Evolutionary conservation across 1,140 invertebrate species (phyloP).

Genomic region (Drosophila saltans): DNA sequence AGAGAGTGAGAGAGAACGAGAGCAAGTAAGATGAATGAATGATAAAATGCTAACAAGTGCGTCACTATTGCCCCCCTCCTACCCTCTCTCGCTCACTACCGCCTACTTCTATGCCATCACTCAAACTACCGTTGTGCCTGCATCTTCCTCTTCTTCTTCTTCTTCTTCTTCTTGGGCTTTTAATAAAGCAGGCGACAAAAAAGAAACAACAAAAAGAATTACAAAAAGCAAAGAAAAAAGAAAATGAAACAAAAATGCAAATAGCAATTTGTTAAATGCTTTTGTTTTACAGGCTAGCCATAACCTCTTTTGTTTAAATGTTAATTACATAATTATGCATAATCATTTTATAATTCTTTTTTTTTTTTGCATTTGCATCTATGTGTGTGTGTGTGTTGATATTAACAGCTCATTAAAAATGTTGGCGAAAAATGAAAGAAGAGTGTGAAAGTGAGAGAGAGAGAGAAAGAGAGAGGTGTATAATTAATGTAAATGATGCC

Average conservation of each 20-base stretch:
- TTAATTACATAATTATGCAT: constrained; percentile 83
- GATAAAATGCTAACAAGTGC: constrained; percentile 53
- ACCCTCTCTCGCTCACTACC: not conserved
- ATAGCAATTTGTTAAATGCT: constrained; percentile 72
- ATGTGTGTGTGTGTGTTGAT: constrained; percentile 40
- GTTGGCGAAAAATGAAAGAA: constrained; percentile 32
- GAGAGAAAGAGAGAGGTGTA: constrained; percentile 42
- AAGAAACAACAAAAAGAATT: not conserved
- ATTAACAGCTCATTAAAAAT: constrained; percentile 82
- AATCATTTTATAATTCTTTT: constrained; percentile 64
- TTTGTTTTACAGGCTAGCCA: constrained; percentile 57
- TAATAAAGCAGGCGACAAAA: constrained; percentile 4
- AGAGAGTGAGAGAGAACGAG: not conserved
- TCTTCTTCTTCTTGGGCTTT: not conserved
- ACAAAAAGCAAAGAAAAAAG: not conserved
- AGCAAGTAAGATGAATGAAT: constrained; percentile 7
- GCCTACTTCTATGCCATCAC: not conserved
- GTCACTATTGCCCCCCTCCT: not conserved
- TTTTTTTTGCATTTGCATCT: constrained; percentile 23
- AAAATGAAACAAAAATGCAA: constrained; percentile 50
- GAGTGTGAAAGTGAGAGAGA: not conserved
- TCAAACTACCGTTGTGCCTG: constrained; percentile 3
- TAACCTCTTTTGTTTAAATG: constrained; percentile 80
- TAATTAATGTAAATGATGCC: constrained; percentile 70
- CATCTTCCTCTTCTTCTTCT: constrained; percentile 2